Percentiles rank a stretch among this genome's conserved stretches.
phyloP scores from a whole-genome alignment of 2,888 invertebrate genomes.

The Magallana nippona region DNA sequence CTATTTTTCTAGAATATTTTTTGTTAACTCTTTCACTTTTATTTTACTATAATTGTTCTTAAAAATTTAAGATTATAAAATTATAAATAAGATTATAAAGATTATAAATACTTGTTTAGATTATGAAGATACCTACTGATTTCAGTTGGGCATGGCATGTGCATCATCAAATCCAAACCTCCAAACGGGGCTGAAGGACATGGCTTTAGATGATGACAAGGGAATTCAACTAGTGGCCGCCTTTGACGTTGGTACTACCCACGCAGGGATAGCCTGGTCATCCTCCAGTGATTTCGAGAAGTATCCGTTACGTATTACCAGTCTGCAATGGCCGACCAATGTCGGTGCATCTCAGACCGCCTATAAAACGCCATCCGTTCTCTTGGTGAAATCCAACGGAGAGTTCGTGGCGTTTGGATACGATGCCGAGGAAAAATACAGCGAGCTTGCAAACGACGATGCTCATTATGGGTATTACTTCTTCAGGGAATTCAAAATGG shows the following conservation, averaged over 20 bases:
- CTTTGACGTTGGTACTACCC: conserved; percentile 20
- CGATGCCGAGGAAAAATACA: conserved; percentile 11
- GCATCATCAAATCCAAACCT: no score
- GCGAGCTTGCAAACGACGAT: conserved; percentile 32
- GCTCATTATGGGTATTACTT: conserved; percentile 9
- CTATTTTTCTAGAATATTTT: no score
- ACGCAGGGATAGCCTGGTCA: conserved; percentile 8
- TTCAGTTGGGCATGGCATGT: no score
- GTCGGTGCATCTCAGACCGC: neutral
- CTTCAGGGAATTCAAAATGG: conserved; percentile 31
- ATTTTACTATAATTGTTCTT: no score
- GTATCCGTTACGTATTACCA: conserved; percentile 3
- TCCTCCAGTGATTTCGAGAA: neutral
- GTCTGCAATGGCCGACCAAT: neutral
- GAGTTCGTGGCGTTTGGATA: conserved; percentile 32
- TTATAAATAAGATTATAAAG: no score
- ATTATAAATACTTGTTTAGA: no score
- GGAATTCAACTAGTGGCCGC: conserved; percentile 6
- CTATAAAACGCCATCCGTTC: neutral
- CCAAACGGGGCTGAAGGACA: no score
- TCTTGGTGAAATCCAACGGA: conserved; percentile 4
- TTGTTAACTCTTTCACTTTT: no score
- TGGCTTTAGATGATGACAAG: no score
- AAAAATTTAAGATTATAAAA: no score
- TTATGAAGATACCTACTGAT: no score